Evolutionary conservation across 2,113 vertebrate species (phyloP).

Genomic region (Mirza zaza): DNA sequence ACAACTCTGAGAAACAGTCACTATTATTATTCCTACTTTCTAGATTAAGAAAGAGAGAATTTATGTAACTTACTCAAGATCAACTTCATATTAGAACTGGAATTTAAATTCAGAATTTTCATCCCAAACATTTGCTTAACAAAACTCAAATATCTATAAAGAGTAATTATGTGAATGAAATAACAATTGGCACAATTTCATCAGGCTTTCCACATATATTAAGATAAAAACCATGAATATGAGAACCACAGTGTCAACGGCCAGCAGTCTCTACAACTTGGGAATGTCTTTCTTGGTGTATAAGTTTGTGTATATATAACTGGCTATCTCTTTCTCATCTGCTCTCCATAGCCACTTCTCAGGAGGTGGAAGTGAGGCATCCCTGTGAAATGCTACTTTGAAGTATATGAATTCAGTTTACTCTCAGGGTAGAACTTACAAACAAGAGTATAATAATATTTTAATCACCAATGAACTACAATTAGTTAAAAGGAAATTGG

Average conservation of each 20-base stretch:
- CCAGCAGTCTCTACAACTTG: not conserved
- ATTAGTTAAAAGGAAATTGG: not conserved
- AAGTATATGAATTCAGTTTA: not conserved
- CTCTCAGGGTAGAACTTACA: not conserved
- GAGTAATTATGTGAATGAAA: not conserved
- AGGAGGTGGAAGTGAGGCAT: not conserved
- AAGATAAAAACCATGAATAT: not conserved
- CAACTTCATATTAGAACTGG: not conserved
- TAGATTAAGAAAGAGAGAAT: not conserved
- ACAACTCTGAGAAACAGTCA: not conserved
- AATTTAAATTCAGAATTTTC: slow-evolving; percentile 8
- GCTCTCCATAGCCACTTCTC: not conserved
- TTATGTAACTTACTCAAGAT: not conserved
- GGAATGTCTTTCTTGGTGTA: not conserved
- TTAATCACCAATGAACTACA: not conserved
- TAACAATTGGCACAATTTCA: not conserved
- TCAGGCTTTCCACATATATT: not conserved
- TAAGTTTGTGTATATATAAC: too few relatives aligned
- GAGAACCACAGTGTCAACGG: not conserved
- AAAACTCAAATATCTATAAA: not conserved
- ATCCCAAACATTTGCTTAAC: not conserved
- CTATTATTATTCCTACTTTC: not conserved
- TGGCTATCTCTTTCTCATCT: not conserved
- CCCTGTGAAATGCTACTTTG: not conserved
- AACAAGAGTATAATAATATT: not conserved